Evolutionary conservation across 2,113 vertebrate species (phyloP).

Genomic region (Carlito syrichta): DNA sequence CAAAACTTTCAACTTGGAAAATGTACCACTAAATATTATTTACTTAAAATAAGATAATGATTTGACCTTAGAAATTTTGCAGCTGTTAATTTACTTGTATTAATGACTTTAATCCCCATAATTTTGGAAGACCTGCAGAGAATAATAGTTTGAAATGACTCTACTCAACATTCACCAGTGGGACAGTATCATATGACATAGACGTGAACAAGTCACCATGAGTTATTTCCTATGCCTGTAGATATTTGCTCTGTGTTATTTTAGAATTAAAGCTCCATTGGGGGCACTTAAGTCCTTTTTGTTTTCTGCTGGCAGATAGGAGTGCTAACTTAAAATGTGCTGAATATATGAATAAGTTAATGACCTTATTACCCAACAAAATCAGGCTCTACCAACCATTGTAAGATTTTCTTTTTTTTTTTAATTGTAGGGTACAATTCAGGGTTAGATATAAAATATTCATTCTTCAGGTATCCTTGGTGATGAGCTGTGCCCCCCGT

Average conservation of each 20-base stretch:
- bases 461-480: too few species aligned
- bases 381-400: not conserved
- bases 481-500: too few species aligned
- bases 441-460: too few species aligned
- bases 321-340: not conserved
- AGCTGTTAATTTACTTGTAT: not conserved
- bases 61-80: not conserved
- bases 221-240: conserved; percentile 34
- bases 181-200: not conserved
- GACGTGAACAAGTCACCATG: not conserved
- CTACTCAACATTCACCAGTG: not conserved
- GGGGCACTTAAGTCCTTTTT: not conserved
- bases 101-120: not conserved
- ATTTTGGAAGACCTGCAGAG: not conserved
- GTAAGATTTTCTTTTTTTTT: not conserved
- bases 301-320: not conserved
- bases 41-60: conserved; percentile 1
- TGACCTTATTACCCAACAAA: conserved; percentile 4
- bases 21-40: not conserved
- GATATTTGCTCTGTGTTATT: not conserved
- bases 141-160: not conserved
- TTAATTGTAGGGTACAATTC: too few species aligned
- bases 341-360: not conserved
- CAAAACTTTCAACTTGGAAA: not conserved
- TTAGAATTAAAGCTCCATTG: not conserved